Evolutionary conservation across 1,140 invertebrate species (phyloP), one percentile per base, ranked within the genome.

Genomic region (Diprion similis): DNA sequence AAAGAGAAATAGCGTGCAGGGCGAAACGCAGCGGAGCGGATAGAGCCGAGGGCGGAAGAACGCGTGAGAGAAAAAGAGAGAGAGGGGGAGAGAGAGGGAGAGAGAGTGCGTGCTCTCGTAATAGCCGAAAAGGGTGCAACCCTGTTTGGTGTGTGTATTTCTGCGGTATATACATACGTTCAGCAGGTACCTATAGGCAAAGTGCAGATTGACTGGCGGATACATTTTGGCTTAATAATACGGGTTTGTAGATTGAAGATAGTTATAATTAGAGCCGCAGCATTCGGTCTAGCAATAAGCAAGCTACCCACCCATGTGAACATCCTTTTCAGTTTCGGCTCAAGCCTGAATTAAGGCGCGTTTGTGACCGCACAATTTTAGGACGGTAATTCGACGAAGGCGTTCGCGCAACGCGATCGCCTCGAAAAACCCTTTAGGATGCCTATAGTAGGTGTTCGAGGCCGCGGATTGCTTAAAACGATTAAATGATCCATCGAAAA

Each of bases 231-330:
- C 77, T 82, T 85, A 86, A 86, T 86, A 83, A 86, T 83, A 85
- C 81, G 76, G 79, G 66, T 71, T 78, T 75, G 80, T 84, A 85
- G 85, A 86, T 87, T 83, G 82, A 83, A 86, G 85, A 87, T 86
- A 87, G 84, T 86, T 86, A 83, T 86, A 87, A 87, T 87, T 87
- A 87, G 84, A 83, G 79, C 76, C 79, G 80, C 24, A 37, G 24
- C 79, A 82, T 83, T 80, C 81, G 80, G 82, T 84, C 85, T 87
- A 87, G 85, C 83, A 84, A 83, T 82, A 81, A 82, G 80, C 84
- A 78, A 79, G 82, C 80, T 86, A 87, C 81, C 80, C 85, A 87
- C 81, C 82, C 85, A 87, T 85, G 85, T 87, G 85, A 86, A 87
- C 84, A 85, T 87, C 85, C 84, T 86, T 81, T 74, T 72, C 46